A percentile compares a stretch with the other conserved stretches of the same genome.
Conservation (phyloP, 2,113 vertebrate species). For the Amphiprion ocellaris region DNA sequence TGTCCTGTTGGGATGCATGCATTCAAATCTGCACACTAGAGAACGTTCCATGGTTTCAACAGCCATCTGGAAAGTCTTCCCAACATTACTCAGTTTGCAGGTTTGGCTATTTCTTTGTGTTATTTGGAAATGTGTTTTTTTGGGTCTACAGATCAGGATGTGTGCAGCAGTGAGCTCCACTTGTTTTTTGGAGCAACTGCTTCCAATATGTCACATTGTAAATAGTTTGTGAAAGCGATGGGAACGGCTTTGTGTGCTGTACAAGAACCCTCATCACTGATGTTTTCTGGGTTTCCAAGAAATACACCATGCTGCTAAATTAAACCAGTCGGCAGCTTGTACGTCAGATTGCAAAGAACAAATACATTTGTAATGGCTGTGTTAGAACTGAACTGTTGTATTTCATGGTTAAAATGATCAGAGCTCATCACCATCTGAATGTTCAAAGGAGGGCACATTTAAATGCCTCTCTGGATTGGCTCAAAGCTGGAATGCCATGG, state of each 20-base stretch:
- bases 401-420: constrained; percentile 26
- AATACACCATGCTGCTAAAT: constrained; percentile 18
- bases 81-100: constrained; percentile 31
- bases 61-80: constrained; percentile 51
- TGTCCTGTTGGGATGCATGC: not conserved
- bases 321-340: constrained; percentile 25
- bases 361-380: constrained; percentile 36
- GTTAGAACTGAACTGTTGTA: constrained; percentile 20
- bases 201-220: constrained; percentile 48
- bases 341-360: constrained; percentile 31
- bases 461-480: constrained; percentile 14
- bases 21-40: constrained; percentile 40
- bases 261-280: constrained; percentile 17
- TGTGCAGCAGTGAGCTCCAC: not conserved
- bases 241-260: constrained; percentile 7
- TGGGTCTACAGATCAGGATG: constrained; percentile 37
- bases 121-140: constrained; percentile 48
- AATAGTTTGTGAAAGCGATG: constrained; percentile 37
- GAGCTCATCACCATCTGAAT: constrained; percentile 19
- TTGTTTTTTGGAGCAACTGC: constrained; percentile 11
- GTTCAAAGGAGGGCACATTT: constrained; percentile 47
- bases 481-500: constrained; percentile 29
- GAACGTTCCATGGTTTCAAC: constrained; percentile 15
- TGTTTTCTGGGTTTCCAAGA: constrained; percentile 29
- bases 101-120: constrained; percentile 42